Evolutionary conservation across 2,888 invertebrate species (phyloP), one percentile per base, ranked within the genome.

Genomic region (Thymelicus acteon): DNA sequence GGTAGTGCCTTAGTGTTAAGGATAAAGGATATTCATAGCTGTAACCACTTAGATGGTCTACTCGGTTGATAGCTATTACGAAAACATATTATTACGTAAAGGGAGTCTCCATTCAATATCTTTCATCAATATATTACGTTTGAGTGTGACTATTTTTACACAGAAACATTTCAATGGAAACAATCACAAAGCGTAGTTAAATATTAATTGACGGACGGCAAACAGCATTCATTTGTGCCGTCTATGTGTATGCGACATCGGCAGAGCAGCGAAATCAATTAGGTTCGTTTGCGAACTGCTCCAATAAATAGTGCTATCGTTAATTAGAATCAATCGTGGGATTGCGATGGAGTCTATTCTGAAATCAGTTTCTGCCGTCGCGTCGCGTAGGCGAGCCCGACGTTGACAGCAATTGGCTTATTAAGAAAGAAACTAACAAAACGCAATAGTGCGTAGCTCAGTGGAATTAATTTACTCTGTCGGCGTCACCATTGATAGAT

Each of bases 241-340:
- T 75, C 73, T 75, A 74, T 72, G 76, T 81, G 79, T 79, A 79
- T 80, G 78, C 60, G 73, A 73, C 77, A 81, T 80, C 80, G 80
- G 78, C 79, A 80, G 79, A 82, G 81, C 82, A 87, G 85, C 83
- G 80, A 88, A 92, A 92, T 92, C 92, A 92, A 93, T 93, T 92
- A 90, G 87, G 86, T 90, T 87, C 88, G 88, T 92, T 92, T 89
- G 91, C 89, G 85, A 90, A 86, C 87, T 86, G 88, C 84, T 88
- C 87, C 88, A 91, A 93, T 92, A 92, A 93, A 93, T 93, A 93
- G 85, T 87, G 86, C 84, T 93, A 92, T 93, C 92, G 88, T 89
- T 93, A 93, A 93, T 93, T 92, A 92, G 91, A 92, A 93, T 93
- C 93, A 92, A 92, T 92, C 91, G 90, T 86, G 85, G 88, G 89